phyloP scores from a whole-genome alignment of 2,113 vertebrate species.

The Montifringilla adamsi region DNA sequence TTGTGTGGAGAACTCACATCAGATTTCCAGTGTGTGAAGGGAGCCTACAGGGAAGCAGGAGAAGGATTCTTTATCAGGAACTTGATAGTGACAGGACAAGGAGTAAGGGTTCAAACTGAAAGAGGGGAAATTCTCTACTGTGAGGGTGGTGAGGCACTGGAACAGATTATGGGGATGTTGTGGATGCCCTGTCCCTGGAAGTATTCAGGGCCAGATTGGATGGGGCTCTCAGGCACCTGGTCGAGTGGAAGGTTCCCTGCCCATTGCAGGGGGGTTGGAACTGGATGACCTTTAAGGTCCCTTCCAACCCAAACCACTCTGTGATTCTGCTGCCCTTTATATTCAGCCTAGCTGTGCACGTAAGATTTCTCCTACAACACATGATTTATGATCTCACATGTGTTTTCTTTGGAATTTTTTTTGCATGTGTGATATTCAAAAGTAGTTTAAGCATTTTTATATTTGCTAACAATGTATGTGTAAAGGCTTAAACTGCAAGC shows the following conservation, averaged over 20 bases:
- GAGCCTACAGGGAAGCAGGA: not conserved
- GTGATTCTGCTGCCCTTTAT: not conserved
- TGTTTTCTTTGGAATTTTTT: not conserved
- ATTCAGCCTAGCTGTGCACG: not conserved
- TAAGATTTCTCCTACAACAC: not conserved
- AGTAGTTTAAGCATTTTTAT: not conserved
- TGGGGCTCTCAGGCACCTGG: not conserved
- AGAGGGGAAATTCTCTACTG: not conserved
- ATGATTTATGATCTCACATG: not conserved
- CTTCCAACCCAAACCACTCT: not conserved
- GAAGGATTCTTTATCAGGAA: not conserved
- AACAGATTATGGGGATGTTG: not conserved
- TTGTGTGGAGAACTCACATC: not conserved
- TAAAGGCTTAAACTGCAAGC: not conserved
- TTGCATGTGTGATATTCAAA: not conserved
- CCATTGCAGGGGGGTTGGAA: not conserved
- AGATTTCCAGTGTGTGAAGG: not conserved
- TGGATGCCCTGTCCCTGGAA: not conserved
- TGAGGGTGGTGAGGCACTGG: not conserved
- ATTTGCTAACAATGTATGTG: not conserved
- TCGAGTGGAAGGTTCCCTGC: not conserved
- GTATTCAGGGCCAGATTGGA: fast-evolving
- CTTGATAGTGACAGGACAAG: not conserved
- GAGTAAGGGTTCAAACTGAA: not conserved
- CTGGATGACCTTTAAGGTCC: not conserved